A percentile compares a stretch with the other conserved stretches of the same genome.
phyloP scores from a whole-genome alignment of 2,797 vertebrate species.

The Pseudochromis fuscus region DNA sequence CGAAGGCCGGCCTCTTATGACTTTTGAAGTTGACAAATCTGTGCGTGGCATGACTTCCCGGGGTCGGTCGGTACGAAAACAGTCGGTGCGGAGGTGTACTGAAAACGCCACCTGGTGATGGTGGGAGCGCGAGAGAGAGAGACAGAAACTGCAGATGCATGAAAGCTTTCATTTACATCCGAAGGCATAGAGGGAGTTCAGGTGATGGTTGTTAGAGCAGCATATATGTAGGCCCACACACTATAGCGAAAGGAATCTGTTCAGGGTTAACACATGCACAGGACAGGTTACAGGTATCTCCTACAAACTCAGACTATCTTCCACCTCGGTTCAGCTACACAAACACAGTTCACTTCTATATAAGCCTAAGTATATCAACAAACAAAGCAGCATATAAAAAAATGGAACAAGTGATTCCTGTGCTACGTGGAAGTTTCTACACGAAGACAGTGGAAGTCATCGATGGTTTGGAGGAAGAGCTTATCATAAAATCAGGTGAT shows the following conservation, averaged over 20 bases:
- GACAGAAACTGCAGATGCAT: slow-evolving; percentile 55
- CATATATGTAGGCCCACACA: slow-evolving; percentile 78
- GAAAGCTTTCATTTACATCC: slow-evolving; percentile 64
- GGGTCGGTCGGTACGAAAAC: slow-evolving; percentile 49
- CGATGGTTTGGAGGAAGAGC: slow-evolving; percentile 58
- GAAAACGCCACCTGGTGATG: slow-evolving; percentile 29
- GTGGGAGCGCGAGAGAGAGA: slow-evolving; percentile 20
- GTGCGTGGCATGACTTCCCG: slow-evolving; percentile 64
- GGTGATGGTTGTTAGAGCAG: slow-evolving; percentile 76
- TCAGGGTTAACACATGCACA: slow-evolving; percentile 82
- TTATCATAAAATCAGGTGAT: slow-evolving; percentile 44
- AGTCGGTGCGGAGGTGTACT: slow-evolving; percentile 58
- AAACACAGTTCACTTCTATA: slow-evolving; percentile 71
- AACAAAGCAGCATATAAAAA: slow-evolving; percentile 74
- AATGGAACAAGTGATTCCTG: slow-evolving; percentile 51
- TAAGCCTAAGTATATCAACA: slow-evolving; percentile 71
- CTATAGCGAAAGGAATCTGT: slow-evolving; percentile 60
- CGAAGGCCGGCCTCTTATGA: slow-evolving; percentile 33
- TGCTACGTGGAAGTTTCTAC: slow-evolving; percentile 53
- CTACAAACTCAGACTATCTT: slow-evolving; percentile 67
- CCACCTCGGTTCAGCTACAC: slow-evolving; percentile 69
- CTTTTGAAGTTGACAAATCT: slow-evolving; percentile 59
- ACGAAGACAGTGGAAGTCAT: slow-evolving; percentile 49
- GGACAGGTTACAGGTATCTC: slow-evolving; percentile 68
- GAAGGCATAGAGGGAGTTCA: slow-evolving; percentile 59